These are phyloP conservation scores for Melanotus villosus DNA, from an alignment of 2,888 invertebrate genomes.

Conservation along the genomic window DNA sequence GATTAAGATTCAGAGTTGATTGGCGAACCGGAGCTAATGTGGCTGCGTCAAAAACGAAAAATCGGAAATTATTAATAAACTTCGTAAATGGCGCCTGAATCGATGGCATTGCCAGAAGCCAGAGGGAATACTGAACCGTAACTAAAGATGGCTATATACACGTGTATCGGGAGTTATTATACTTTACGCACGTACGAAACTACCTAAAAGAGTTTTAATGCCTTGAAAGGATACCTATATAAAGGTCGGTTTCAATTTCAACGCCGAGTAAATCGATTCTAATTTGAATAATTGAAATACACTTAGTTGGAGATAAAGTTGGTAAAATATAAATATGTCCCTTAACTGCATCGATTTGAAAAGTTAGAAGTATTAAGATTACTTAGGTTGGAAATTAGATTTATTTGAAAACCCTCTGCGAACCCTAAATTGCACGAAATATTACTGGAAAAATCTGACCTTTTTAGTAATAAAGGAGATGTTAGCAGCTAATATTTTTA, in stretches of 20 bases:
- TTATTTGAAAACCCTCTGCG: too few species aligned
- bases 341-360: too few species aligned
- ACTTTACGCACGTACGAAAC: too few species aligned
- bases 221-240: neutral
- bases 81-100: conserved; percentile 18
- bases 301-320: neutral
- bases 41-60: conserved; percentile 29
- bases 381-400: too few species aligned
- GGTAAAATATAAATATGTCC: too few species aligned
- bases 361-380: too few species aligned
- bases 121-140: conserved; percentile 6
- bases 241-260: neutral
- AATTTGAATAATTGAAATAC: neutral
- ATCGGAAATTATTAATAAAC: conserved; percentile 37
- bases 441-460: too few species aligned
- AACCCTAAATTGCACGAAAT: too few species aligned
- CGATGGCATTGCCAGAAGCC: conserved; percentile 3
- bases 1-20: conserved; percentile 33
- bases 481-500: too few species aligned
- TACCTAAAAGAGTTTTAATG: neutral
- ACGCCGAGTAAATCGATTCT: neutral
- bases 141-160: neutral
- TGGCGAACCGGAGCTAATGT: conserved; percentile 24
- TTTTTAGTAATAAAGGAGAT: too few species aligned
- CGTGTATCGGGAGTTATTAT: neutral